Percentiles rank a stretch among this genome's conserved stretches.
These are phyloP conservation scores for Balearica regulorum DNA, from an alignment of 2,797 vertebrate species.

Conservation along the genomic window DNA sequence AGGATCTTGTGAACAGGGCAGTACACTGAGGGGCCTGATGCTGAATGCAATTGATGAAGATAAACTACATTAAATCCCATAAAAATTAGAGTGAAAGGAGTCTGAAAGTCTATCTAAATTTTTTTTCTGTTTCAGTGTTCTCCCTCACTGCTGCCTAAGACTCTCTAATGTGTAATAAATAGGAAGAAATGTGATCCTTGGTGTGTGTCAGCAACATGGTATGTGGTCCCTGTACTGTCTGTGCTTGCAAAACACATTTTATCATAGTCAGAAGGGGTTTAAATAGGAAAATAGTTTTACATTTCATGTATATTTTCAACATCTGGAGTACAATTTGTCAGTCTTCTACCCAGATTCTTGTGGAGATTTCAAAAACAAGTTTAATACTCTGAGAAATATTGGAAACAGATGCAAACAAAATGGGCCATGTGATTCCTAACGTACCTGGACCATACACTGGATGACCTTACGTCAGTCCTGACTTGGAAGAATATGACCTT, in stretches of 20 bases:
- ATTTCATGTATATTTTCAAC: not conserved
- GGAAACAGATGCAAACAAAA: not conserved
- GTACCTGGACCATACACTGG: not conserved
- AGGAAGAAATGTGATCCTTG: not conserved
- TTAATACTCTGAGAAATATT: not conserved
- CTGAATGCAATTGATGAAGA: not conserved
- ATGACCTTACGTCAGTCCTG: not conserved
- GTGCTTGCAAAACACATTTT: not conserved
- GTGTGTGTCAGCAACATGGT: not conserved
- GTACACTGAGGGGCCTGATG: not conserved
- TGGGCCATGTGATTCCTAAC: rapidly evolving
- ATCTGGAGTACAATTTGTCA: not conserved
- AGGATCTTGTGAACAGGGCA: not conserved
- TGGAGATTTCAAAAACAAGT: not conserved
- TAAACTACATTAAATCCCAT: not conserved
- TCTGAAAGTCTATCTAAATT: not conserved
- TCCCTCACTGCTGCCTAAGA: not conserved
- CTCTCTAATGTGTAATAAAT: not conserved
- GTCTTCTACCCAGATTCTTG: not conserved
- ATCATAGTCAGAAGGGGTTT: not conserved
- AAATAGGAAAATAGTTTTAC: not conserved
- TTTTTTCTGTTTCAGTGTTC: not conserved
- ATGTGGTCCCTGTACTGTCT: not conserved
- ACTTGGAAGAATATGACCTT: not conserved
- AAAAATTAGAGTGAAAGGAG: not conserved